Percentiles rank a stretch among this genome's conserved stretches.
phyloP scores from a whole-genome alignment of 2,113 vertebrate genomes.

The Phoxinus phoxinus region DNA sequence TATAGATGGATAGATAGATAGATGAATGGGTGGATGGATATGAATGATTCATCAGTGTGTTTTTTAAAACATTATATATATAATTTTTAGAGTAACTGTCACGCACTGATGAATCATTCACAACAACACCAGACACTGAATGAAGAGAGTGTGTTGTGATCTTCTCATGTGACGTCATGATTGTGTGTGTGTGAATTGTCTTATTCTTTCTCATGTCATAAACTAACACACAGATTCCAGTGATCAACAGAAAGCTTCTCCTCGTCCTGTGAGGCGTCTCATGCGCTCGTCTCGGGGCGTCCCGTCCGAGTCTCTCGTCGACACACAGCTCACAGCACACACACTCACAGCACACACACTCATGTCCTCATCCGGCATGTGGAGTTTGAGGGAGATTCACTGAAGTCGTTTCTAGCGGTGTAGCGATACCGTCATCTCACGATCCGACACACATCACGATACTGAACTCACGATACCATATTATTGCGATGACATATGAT shows the following conservation, averaged over 20 bases:
- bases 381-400: not conserved
- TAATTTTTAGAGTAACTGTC: no score
- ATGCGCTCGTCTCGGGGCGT: constrained; percentile 34
- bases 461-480: no score
- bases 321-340: not conserved
- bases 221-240: not conserved
- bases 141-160: not conserved
- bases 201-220: not conserved
- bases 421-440: no score
- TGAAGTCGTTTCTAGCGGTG: no score
- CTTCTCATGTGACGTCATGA: not conserved
- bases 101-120: not conserved
- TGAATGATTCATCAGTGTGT: no score
- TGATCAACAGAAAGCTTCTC: not conserved
- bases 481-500: no score
- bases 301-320: not conserved
- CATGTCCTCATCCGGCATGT: no score
- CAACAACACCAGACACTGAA: not conserved
- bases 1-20: no score
- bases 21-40: no score
- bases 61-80: no score
- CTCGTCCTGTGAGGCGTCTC: constrained; percentile 53
- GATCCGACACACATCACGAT: no score
- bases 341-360: not conserved
- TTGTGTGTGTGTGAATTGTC: not conserved